phyloP scores from a whole-genome alignment of 2,797 vertebrate genomes.

The Danio jaintianensis region DNA sequence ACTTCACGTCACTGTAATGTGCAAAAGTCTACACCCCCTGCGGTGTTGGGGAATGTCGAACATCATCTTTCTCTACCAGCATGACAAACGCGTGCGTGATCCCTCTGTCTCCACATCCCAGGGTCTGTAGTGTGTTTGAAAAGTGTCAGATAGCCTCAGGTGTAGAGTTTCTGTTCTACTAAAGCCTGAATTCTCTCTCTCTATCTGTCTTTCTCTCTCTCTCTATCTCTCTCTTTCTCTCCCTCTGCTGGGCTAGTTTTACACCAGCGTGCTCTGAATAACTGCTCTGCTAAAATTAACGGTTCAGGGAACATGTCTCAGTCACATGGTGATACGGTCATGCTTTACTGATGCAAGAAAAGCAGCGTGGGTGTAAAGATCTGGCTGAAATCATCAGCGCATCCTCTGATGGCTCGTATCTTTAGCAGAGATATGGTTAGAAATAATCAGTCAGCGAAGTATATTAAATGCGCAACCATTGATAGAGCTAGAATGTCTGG shows the following conservation, averaged over 20 bases:
- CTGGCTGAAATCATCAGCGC: constrained; percentile 31
- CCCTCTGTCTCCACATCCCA: constrained; percentile 54
- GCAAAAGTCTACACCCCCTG: constrained; percentile 1
- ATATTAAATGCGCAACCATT: not conserved
- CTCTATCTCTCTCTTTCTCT: constrained; percentile 32
- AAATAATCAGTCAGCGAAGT: not conserved
- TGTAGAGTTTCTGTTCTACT: constrained; percentile 57
- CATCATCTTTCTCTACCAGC: constrained; percentile 25
- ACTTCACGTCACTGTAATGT: constrained; percentile 7
- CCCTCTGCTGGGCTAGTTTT: constrained; percentile 64
- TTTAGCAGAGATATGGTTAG: not conserved
- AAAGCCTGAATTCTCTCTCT: constrained; percentile 30
- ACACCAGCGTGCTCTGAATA: constrained; percentile 68
- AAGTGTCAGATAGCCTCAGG: constrained; percentile 58
- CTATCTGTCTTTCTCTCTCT: no score
- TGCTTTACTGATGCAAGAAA: constrained; percentile 50
- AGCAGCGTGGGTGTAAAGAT: constrained; percentile 19
- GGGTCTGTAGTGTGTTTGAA: constrained; percentile 48
- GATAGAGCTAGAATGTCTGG: not conserved
- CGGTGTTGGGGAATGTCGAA: constrained; percentile 38
- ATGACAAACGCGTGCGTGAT: constrained; percentile 52
- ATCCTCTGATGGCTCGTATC: not conserved
- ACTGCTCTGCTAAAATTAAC: constrained; percentile 72
- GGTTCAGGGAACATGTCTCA: constrained; percentile 66
- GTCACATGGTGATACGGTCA: constrained; percentile 63